A percentile compares a stretch with the other conserved stretches of the same genome.
phyloP scores from a whole-genome alignment of 2,888 invertebrate genomes.

The Sinhomidia bicolor region DNA sequence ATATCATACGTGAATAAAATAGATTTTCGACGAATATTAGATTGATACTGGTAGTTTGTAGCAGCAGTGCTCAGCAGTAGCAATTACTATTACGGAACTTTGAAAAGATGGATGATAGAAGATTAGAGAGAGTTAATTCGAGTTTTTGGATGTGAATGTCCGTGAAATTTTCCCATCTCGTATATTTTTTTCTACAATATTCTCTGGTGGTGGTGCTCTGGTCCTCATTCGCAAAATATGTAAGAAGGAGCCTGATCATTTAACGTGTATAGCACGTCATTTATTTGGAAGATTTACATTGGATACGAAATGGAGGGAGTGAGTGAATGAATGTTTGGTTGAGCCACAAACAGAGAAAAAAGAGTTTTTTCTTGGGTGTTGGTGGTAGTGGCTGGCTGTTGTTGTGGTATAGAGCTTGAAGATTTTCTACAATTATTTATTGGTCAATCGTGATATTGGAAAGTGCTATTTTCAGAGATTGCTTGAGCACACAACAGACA shows the following conservation, averaged over 20 bases:
- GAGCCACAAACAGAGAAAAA: constrained; percentile 15
- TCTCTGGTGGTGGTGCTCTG: neutral
- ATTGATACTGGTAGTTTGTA: neutral
- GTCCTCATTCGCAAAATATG: neutral
- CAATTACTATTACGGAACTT: constrained; percentile 4
- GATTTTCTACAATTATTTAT: constrained; percentile 65
- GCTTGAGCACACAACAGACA: constrained; percentile 40
- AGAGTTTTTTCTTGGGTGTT: constrained; percentile 56
- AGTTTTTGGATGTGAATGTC: constrained; percentile 49
- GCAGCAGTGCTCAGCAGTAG: neutral
- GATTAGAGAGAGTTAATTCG: constrained; percentile 59
- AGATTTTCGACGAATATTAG: neutral
- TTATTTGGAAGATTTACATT: neutral
- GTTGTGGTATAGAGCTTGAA: constrained; percentile 19
- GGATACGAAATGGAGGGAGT: neutral
- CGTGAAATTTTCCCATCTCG: constrained; percentile 19
- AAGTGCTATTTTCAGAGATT: constrained; percentile 66
- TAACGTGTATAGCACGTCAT: neutral
- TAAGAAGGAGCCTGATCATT: neutral
- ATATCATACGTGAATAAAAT: constrained; percentile 17
- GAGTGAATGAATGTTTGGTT: neutral
- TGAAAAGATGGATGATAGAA: constrained; percentile 21
- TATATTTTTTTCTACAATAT: neutral
- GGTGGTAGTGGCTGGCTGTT: neutral
- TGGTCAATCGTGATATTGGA: constrained; percentile 70